Conservation (phyloP, 1,140 invertebrate species). For the Lepidotrigona ventralis region DNA sequence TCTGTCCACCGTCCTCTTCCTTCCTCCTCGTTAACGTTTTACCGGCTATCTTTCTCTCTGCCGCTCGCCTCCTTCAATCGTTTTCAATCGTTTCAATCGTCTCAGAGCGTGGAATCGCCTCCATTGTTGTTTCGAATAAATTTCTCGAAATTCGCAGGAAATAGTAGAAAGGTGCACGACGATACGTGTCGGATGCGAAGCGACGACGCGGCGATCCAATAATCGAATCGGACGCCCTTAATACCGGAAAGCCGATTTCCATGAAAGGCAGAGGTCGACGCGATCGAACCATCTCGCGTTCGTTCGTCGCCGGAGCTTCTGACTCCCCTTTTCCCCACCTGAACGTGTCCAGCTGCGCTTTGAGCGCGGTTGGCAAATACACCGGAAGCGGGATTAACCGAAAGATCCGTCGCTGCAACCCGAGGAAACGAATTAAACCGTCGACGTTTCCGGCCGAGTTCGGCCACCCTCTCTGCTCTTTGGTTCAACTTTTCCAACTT, state of each 20-base stretch:
- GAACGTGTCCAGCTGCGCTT: background rate
- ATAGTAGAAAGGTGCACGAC: too few species aligned
- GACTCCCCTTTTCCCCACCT: background rate
- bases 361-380: background rate
- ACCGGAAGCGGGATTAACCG: background rate
- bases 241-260: conserved; percentile 33
- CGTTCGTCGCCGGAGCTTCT: too few species aligned
- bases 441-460: background rate
- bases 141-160: too few species aligned
- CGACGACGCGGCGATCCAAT: background rate
- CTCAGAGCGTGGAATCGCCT: too few species aligned
- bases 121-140: too few species aligned
- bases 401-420: background rate
- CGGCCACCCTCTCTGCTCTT: background rate
- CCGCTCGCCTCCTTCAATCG: too few species aligned
- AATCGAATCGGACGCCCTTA: conserved; percentile 39
- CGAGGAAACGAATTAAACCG: background rate
- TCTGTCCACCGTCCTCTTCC: conserved; percentile 12
- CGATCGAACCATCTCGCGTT: background rate
- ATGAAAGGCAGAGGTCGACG: too few species aligned
- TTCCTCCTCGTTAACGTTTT: conserved; percentile 21
- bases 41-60: too few species aligned
- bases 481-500: background rate
- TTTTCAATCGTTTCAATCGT: background rate
- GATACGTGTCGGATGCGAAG: background rate